Conservation (phyloP, 2,888 invertebrate genomes). For the Caenorhabditis japonica region DNA sequence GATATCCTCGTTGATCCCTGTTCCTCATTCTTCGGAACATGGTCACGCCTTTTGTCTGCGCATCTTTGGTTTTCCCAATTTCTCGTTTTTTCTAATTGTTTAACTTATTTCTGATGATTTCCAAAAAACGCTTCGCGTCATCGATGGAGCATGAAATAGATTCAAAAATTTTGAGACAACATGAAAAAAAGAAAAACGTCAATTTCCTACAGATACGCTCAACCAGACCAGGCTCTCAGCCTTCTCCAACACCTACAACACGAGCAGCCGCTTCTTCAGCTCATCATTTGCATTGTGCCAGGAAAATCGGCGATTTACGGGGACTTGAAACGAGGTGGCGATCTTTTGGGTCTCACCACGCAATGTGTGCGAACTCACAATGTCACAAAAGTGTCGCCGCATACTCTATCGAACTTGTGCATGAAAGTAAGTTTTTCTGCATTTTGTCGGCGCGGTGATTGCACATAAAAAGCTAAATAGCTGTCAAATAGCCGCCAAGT, state of each 20-base stretch:
- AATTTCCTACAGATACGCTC: conserved; percentile 26
- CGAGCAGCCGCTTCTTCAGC: conserved; percentile 19
- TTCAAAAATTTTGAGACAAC: too few relatives aligned
- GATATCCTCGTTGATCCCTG: too few relatives aligned
- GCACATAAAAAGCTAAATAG: too few relatives aligned
- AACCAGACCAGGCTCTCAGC: conserved; percentile 7
- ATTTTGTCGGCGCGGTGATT: too few relatives aligned
- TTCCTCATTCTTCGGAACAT: too few relatives aligned
- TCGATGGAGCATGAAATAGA: too few relatives aligned
- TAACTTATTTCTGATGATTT: too few relatives aligned
- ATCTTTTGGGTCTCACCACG: conserved; percentile 37
- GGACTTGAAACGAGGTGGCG: conserved; percentile 44
- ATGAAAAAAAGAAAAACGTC: too few relatives aligned
- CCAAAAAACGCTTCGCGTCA: too few relatives aligned
- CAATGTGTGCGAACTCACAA: conserved; percentile 45
- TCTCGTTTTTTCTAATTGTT: neutral
- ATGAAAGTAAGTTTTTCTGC: conserved; percentile 35
- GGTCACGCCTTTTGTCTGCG: too few relatives aligned
- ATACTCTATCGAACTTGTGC: conserved; percentile 49
- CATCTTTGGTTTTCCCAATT: too few relatives aligned
- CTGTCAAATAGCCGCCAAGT: too few relatives aligned
- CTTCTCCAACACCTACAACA: conserved; percentile 20
- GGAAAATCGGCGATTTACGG: conserved; percentile 50
- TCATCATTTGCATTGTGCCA: conserved; percentile 35
- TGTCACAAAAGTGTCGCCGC: conserved; percentile 28